Evolutionary conservation across 1,140 invertebrate genomes (phyloP).

Genomic region (Nixonia krombeini): DNA sequence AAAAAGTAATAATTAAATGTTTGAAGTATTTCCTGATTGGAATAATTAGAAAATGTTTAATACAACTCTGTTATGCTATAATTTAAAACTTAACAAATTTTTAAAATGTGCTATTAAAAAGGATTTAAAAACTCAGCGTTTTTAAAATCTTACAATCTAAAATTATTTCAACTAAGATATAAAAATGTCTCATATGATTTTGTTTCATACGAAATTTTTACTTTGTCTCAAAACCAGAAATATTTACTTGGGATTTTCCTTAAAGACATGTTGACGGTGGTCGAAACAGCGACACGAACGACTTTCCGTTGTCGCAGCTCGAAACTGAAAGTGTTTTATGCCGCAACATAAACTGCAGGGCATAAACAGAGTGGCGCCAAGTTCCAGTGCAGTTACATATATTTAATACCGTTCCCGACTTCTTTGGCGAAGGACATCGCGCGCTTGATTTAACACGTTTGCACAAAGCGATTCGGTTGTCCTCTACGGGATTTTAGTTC

Average conservation of each 20-base stretch:
- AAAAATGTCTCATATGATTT: too few species aligned
- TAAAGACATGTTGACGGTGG: constrained; percentile 14
- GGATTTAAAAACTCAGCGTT: too few species aligned
- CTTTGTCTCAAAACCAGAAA: too few species aligned
- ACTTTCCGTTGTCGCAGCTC: constrained; percentile 35
- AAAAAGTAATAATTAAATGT: too few species aligned
- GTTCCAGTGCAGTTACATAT: constrained; percentile 37
- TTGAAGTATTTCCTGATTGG: too few species aligned
- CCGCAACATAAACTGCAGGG: constrained; percentile 37
- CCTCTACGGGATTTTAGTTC: constrained; percentile 25
- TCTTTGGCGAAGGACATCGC: constrained; percentile 35
- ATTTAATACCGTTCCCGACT: constrained; percentile 40
- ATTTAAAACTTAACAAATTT: too few species aligned
- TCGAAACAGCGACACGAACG: constrained; percentile 26
- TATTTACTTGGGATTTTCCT: constrained; percentile 5
- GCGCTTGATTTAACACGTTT: constrained; percentile 36
- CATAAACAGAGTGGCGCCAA: constrained; percentile 45
- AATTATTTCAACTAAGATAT: too few species aligned
- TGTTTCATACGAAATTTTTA: too few species aligned
- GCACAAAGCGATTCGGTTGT: constrained; percentile 14
- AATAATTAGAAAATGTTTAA: too few species aligned
- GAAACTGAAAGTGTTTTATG: constrained; percentile 51
- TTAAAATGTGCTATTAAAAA: too few species aligned
- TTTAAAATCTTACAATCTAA: too few species aligned
- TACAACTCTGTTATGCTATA: too few species aligned